Base-by-base conservation (phyloP, 1,140 invertebrate species). In the Physella acuta region DNA sequence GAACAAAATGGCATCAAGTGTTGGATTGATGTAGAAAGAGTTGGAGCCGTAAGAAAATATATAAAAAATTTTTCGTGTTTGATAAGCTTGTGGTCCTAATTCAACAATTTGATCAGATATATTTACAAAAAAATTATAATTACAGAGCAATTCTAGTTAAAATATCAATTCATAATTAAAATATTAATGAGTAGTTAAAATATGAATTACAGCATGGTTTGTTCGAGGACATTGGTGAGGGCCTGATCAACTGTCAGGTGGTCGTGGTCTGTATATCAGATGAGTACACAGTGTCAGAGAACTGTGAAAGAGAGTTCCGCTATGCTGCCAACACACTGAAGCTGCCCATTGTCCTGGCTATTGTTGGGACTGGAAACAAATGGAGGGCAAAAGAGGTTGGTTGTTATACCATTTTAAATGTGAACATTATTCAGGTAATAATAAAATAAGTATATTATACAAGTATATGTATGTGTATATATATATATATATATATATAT, bases 21-120 rank as follows among this genome's bases (percentile, higher is more conserved):
- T 70, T 85, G 84, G 84, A 75, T 85, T 44, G 84, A 85, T 76
- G 75, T 82, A 20, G 81, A 82, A 65, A 75, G 77, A 70, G 75
- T 81, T 62, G 79, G 79, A 60, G 44, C 75, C 74, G 82, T 82
- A 77, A 71, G 71, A 51, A 11, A n/a, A n/a, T n/a, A n/a, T n/a
- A n/a, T n/a, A n/a, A n/a, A n/a, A n/a, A n/a, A n/a, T n/a, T n/a
- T n/a, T n/a, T n/a, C n/a, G n/a, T n/a, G n/a, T n/a, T n/a, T n/a
- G n/a, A n/a, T n/a, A n/a, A n/a, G n/a, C n/a, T n/a, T n/a, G n/a
- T n/a, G n/a, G n/a, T n/a, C n/a, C n/a, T n/a, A n/a, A n/a, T n/a
- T n/a, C n/a, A n/a, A n/a, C n/a, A n/a, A n/a, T n/a, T n/a, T n/a
- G n/a, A n/a, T n/a, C n/a, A n/a, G n/a, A n/a, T n/a, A n/a, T n/a